These are phyloP conservation scores for Heliconius ethilla DNA, from an alignment of 2,888 invertebrate genomes.

Conservation along the genomic window DNA sequence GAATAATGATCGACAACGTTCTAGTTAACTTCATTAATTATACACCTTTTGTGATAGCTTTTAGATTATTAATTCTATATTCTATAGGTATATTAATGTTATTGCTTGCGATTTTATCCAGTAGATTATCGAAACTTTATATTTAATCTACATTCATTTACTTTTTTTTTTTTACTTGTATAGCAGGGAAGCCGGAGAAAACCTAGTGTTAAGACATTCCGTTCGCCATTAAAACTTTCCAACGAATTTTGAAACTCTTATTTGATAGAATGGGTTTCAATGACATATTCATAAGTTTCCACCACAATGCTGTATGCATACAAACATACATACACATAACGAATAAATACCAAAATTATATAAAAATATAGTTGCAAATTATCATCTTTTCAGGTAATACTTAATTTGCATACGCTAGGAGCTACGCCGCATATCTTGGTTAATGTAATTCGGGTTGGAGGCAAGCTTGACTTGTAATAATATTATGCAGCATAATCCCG, in stretches of 20 bases:
- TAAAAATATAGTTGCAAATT: constrained; percentile 49
- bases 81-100: neutral
- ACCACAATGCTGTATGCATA: neutral
- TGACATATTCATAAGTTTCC: neutral
- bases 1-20: constrained; percentile 46
- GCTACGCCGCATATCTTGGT: constrained; percentile 43
- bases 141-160: neutral
- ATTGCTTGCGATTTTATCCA: neutral
- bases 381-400: constrained; percentile 29
- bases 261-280: neutral
- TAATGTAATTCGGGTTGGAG: constrained; percentile 45
- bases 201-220: no score
- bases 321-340: neutral
- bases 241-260: neutral
- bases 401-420: constrained; percentile 48
- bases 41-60: neutral
- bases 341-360: constrained; percentile 1
- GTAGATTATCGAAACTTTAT: neutral
- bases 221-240: no score
- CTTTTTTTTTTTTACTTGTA: no score
- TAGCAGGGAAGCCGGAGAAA: no score
- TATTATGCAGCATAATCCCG: constrained; percentile 64
- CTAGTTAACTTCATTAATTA: constrained; percentile 11
- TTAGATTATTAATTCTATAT: neutral
- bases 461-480: constrained; percentile 54